Percentiles rank a stretch among this genome's conserved stretches.
Conservation (phyloP, 2,797 vertebrate species). For the Cynopterus sphinx region DNA sequence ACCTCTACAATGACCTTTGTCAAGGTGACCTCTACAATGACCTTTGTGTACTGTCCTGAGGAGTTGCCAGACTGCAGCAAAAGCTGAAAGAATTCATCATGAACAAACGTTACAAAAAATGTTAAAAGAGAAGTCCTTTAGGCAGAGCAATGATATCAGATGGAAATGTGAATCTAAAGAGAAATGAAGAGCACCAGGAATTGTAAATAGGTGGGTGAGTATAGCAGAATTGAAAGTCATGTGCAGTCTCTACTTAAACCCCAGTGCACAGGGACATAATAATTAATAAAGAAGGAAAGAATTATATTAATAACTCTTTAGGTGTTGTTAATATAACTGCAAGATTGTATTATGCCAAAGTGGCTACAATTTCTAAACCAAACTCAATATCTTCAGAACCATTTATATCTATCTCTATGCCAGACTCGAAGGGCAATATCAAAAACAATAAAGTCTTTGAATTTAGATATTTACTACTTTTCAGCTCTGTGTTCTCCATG, state of each 20-base stretch:
- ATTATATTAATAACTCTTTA: not conserved
- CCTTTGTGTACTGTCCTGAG: not conserved
- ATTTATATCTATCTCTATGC: not conserved
- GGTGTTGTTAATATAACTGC: not conserved
- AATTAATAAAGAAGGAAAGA: conserved; percentile 5
- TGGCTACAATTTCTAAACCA: not conserved
- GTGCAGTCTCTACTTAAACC: not conserved
- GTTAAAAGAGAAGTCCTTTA: not conserved
- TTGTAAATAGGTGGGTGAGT: not conserved
- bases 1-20: not conserved
- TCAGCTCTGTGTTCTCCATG: not conserved
- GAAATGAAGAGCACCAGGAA: not conserved
- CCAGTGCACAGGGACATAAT: not conserved
- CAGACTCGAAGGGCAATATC: not conserved
- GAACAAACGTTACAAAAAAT: not conserved
- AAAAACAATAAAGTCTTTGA: not conserved
- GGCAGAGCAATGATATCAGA: not conserved
- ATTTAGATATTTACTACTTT: not conserved
- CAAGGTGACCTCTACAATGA: not conserved
- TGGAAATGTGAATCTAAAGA: not conserved
- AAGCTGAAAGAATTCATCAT: not conserved
- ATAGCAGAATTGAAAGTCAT: not conserved
- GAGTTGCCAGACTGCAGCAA: not conserved
- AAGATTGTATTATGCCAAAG: not conserved
- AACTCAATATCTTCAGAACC: not conserved